These are phyloP conservation scores for Amitus sp. DNA, from an alignment of 2,888 invertebrate species.

Conservation along the genomic window DNA sequence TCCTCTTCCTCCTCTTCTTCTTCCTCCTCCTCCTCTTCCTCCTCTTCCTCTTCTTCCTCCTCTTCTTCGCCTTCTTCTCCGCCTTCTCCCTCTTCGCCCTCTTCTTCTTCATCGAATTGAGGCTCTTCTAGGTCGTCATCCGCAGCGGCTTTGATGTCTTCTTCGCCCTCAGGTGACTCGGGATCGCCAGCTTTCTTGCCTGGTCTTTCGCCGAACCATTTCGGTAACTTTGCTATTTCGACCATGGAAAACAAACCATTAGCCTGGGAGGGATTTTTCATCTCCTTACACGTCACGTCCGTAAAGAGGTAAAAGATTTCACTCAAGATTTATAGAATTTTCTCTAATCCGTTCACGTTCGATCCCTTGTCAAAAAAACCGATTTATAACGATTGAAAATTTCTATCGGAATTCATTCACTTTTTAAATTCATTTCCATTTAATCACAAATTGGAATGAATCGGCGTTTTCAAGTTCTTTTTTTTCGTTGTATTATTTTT, in stretches of 20 bases:
- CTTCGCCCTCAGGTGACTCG: constrained; percentile 92
- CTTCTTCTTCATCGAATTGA: constrained; percentile 77
- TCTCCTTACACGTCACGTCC: no score
- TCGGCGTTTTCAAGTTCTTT: no score
- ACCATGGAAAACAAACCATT: neutral
- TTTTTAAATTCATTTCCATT: no score
- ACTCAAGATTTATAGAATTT: no score
- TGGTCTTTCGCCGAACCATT: constrained; percentile 96
- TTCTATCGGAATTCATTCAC: no score
- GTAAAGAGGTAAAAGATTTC: no score
- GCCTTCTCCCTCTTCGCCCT: constrained; percentile 77
- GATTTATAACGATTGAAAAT: no score
- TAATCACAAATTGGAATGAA: no score
- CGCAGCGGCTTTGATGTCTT: constrained; percentile 81
- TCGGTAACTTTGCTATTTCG: constrained; percentile 85
- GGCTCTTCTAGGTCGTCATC: constrained; percentile 77
- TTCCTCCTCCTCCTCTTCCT: constrained; percentile 61
- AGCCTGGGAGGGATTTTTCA: no score
- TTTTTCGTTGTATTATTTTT: no score
- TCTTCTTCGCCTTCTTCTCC: constrained; percentile 70
- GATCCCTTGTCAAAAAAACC: no score
- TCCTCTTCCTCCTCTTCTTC: constrained; percentile 59
- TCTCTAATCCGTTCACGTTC: no score
- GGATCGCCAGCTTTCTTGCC: constrained; percentile 91
- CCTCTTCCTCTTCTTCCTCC: constrained; percentile 60